Base-by-base conservation (phyloP, 2,113 vertebrate species). In the Podocnemis expansa region DNA sequence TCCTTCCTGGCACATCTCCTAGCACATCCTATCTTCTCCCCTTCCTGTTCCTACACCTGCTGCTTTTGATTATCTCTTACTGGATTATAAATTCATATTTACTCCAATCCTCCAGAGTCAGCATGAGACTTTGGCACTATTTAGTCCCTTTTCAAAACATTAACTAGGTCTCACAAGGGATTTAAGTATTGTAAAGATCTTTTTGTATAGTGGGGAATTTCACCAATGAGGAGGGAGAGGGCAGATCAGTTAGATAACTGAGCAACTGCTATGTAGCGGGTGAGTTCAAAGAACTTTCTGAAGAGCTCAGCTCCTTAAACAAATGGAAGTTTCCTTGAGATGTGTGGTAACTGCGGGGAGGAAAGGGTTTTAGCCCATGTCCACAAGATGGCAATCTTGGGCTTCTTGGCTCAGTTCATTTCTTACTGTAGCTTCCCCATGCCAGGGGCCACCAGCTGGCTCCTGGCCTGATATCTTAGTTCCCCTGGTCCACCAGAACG, bases 361-460 rank as follows among this genome's bases (percentile, higher is more conserved):
- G 31, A 86, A 21, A 25, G 81, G 41, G 34, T 47, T 60, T 38
- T 38, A 21, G n/a, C 14, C 49, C 49, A 0, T 8, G 5, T 13
- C 1, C 89, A 80, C 45, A 85, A 63, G 49, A 34, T 38, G 29
- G 58, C 1, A 24, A 11, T 45, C 1, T 55, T 87, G 14, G 75
- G 60, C 11, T 82, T 25, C n/a, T 21, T 43, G n/a, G 67, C n/a
- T 24, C 10, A 22, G 8, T 8, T 47, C 47, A 47, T 47, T 47
- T 47, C 47, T 47, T 47, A 47, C 47, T 47, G 47, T 10, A 47
- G 47, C 47, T 47, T 47, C 47, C 47, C 47, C 47, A 10, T 47
- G 47, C 47, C 47, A 47, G 10, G 47, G 47, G 0, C 21, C 3
- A 11, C 34, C 3, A 5, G 25, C 24, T 10, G 14, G 4, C 9